phyloP scores from a whole-genome alignment of 2,113 vertebrate species.

The Protobothrops flavoviridis region DNA sequence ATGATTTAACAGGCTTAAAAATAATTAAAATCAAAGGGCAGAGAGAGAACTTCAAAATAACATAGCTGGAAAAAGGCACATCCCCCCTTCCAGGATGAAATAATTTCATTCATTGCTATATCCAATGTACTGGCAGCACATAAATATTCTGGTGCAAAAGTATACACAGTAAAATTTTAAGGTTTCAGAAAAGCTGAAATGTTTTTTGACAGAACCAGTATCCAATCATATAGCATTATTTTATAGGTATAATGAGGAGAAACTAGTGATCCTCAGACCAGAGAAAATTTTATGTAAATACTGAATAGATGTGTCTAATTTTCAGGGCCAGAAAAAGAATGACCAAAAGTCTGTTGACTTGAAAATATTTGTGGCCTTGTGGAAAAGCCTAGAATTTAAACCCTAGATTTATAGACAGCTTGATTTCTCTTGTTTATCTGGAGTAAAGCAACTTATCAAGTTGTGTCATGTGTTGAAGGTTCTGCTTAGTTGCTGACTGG shows the following conservation, averaged over 20 bases:
- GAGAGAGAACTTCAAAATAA: neutral
- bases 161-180: neutral
- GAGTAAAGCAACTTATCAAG: neutral
- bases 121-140: slow-evolving; percentile 98
- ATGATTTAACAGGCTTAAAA: neutral
- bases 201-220: neutral
- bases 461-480: neutral
- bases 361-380: neutral
- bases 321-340: neutral
- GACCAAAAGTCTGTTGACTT: neutral
- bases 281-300: neutral
- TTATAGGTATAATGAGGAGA: neutral
- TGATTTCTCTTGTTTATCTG: neutral
- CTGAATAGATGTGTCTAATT: neutral
- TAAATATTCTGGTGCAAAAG: slow-evolving; percentile 89
- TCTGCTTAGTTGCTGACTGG: neutral
- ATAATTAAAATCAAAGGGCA: neutral
- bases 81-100: neutral
- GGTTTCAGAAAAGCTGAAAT: neutral
- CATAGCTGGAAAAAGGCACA: neutral
- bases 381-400: neutral
- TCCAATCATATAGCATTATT: neutral
- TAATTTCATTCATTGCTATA: slow-evolving; percentile 68
- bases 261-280: neutral
- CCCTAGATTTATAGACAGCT: neutral